Evolutionary conservation across 1,140 invertebrate species (phyloP).

Genomic region (Rhopalosiphum maidis): DNA sequence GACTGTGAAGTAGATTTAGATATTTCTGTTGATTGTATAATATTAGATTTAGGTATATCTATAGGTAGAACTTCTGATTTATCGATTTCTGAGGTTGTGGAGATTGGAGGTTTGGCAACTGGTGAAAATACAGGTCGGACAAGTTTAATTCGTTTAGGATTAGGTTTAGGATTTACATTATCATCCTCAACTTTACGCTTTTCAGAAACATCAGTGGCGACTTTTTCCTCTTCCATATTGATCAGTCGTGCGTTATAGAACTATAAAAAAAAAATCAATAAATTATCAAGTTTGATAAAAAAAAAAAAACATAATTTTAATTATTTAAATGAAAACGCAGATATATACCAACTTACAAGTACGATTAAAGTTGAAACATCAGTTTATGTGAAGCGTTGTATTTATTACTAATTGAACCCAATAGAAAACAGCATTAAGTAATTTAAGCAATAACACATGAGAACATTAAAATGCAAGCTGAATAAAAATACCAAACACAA

Average conservation of each 20-base stretch:
- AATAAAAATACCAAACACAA: background rate
- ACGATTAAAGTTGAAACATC: background rate
- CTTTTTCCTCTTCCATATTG: constrained; percentile 40
- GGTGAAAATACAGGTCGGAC: constrained; percentile 46
- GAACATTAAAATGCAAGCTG: background rate
- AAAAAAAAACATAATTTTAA: background rate
- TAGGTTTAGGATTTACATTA: constrained; percentile 1
- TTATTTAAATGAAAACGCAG: background rate
- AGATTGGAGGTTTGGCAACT: background rate
- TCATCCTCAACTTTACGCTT: constrained; percentile 51
- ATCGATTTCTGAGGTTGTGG: background rate
- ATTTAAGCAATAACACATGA: background rate
- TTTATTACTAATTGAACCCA: background rate
- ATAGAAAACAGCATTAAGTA: background rate
- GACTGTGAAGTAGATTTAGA: background rate
- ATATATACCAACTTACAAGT: background rate
- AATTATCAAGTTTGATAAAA: background rate
- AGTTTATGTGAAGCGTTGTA: background rate
- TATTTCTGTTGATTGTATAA: background rate
- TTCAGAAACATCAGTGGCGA: background rate
- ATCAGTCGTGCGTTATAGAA: background rate
- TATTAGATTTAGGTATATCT: background rate
- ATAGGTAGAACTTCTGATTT: background rate
- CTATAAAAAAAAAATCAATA: background rate
- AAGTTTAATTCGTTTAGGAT: constrained; percentile 45